Evolutionary conservation across 2,797 vertebrate genomes (phyloP).

Genomic region (Sebastes matsubarae): DNA sequence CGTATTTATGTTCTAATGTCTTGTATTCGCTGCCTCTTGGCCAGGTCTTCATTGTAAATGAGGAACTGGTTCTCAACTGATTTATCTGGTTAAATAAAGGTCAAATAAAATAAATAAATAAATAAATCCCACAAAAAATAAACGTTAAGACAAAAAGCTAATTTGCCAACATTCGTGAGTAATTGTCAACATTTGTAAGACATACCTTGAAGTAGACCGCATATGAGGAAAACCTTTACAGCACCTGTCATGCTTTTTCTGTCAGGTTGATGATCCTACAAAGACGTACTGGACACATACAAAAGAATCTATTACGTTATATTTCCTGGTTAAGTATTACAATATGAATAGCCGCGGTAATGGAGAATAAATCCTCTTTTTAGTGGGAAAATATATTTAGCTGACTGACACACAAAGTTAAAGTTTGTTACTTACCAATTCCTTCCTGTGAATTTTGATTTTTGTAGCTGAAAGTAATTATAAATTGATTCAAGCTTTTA

Average conservation of each 20-base stretch:
- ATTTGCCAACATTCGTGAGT: neutral
- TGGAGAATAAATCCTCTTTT: neutral
- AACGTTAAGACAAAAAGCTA: neutral
- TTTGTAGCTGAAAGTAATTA: too few relatives aligned
- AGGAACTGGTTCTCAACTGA: too few relatives aligned
- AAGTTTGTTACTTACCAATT: neutral
- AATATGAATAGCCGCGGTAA: neutral
- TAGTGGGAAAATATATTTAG: neutral
- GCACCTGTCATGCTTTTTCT: slow-evolving; percentile 43
- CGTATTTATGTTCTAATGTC: too few relatives aligned
- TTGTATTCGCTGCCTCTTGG: too few relatives aligned
- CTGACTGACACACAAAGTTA: neutral
- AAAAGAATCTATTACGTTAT: neutral
- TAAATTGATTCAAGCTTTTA: too few relatives aligned
- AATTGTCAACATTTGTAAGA: neutral
- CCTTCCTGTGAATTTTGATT: too few relatives aligned
- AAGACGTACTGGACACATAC: neutral
- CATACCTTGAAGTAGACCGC: slow-evolving; percentile 63
- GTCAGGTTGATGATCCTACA: slow-evolving; percentile 5
- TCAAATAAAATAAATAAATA: too few relatives aligned
- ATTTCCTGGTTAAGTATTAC: neutral
- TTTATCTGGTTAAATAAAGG: too few relatives aligned
- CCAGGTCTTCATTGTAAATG: too few relatives aligned
- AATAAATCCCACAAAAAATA: too few relatives aligned
- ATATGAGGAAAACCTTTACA: slow-evolving; percentile 42